Conservation (phyloP, 2,888 invertebrate genomes). For the Andrena camellia region DNA sequence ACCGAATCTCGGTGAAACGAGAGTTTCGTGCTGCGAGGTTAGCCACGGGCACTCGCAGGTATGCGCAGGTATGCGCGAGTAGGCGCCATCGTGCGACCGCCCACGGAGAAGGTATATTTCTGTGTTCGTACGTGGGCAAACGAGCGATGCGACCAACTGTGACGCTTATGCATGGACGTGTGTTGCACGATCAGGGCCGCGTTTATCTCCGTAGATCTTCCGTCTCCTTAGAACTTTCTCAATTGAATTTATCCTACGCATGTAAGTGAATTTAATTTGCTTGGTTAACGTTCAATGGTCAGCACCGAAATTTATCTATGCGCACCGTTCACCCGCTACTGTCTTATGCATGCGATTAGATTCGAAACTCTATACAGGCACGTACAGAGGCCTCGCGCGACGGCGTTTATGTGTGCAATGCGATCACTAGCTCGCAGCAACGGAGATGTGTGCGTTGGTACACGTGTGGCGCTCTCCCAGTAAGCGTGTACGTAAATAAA, state of each 20-base stretch:
- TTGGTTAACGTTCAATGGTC: not conserved
- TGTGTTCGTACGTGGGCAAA: constrained; percentile 71
- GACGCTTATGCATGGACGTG: constrained; percentile 49
- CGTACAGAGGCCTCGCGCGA: not conserved
- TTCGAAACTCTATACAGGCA: constrained; percentile 26
- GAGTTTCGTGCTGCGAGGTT: constrained; percentile 61
- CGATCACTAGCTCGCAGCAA: constrained; percentile 44
- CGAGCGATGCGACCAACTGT: constrained; percentile 72
- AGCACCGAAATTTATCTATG: constrained; percentile 1
- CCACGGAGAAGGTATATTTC: constrained; percentile 76
- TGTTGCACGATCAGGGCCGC: constrained; percentile 33
- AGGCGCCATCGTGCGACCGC: constrained; percentile 81
- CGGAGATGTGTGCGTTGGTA: constrained; percentile 45
- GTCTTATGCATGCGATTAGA: constrained; percentile 49
- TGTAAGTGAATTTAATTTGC: not conserved
- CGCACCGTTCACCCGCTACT: constrained; percentile 27
- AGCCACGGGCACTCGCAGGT: constrained; percentile 49
- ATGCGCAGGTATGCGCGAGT: constrained; percentile 76
- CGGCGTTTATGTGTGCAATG: constrained; percentile 23
- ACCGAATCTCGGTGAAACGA: constrained; percentile 55
- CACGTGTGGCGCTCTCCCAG: constrained; percentile 75
- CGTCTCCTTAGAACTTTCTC: not conserved
- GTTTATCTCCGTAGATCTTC: constrained; percentile 6
- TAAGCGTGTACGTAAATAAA: constrained; percentile 72
- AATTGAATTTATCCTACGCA: not conserved